phyloP scores from a whole-genome alignment of 2,797 vertebrate species.

The Tamandua tetradactyla region DNA sequence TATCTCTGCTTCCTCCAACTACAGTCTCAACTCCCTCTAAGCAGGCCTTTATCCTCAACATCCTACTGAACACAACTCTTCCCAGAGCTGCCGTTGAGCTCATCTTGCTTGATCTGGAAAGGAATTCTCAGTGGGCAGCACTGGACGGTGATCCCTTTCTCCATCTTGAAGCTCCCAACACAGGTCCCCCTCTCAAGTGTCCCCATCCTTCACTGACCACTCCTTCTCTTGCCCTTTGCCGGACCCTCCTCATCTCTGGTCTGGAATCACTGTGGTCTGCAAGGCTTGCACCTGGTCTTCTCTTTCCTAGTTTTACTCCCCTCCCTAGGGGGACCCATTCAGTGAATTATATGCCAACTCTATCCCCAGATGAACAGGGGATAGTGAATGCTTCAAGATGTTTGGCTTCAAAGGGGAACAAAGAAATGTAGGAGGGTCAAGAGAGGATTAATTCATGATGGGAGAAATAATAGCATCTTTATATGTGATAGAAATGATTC shows the following conservation, averaged over 20 bases:
- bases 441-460: neutral
- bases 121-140: fast-evolving
- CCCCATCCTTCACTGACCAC: neutral
- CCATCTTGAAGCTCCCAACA: neutral
- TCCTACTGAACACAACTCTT: neutral
- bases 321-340: neutral
- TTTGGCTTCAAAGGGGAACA: too few species aligned
- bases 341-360: fast-evolving
- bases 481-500: too few species aligned
- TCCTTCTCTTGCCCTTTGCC: neutral
- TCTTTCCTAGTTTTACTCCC: neutral
- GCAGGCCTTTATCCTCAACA: neutral
- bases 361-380: neutral
- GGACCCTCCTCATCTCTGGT: fast-evolving
- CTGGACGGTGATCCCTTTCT: neutral
- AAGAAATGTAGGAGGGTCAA: neutral
- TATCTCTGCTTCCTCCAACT: neutral
- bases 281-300: fast-evolving
- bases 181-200: neutral
- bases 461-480: neutral
- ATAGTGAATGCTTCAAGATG: neutral
- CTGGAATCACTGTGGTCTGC: neutral
- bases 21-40: too few species aligned
- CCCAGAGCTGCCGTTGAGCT: fast-evolving
- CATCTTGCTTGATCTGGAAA: neutral